Percentiles rank a stretch among this genome's conserved stretches.
Conservation (phyloP, 2,113 vertebrate genomes). For the Gasterosteus aculeatus region DNA sequence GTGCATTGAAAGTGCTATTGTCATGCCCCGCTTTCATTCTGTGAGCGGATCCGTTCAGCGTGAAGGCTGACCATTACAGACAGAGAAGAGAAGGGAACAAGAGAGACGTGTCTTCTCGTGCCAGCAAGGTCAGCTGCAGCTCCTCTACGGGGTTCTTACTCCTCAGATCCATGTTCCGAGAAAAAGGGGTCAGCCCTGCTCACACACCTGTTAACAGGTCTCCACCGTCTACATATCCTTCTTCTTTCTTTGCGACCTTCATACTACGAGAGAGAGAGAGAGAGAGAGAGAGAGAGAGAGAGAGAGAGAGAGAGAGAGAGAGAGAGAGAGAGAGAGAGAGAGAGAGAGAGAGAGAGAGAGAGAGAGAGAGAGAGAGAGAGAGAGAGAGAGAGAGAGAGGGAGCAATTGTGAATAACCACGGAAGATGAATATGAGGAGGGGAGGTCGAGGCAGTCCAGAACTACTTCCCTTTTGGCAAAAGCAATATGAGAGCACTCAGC, state of each 20-base stretch:
- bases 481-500: constrained; percentile 53
- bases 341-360: not conserved
- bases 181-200: constrained; percentile 44
- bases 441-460: constrained; percentile 16
- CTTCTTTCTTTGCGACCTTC: constrained; percentile 37
- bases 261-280: not conserved
- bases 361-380: not conserved
- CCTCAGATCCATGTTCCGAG: constrained; percentile 44
- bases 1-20: constrained; percentile 11
- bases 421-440: constrained; percentile 33
- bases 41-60: constrained; percentile 16
- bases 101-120: not conserved
- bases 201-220: constrained; percentile 27
- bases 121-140: constrained; percentile 34
- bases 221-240: constrained; percentile 36
- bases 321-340: not conserved
- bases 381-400: not conserved
- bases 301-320: no score
- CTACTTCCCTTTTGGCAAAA: constrained; percentile 47
- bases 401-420: constrained; percentile 22
- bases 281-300: constrained; percentile 5
- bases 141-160: constrained; percentile 47
- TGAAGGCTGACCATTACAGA: constrained; percentile 48
- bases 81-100: not conserved
- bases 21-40: constrained; percentile 32